Evolutionary conservation across 2,797 vertebrate genomes (phyloP).

Genomic region (Emydoidea blandingii): DNA sequence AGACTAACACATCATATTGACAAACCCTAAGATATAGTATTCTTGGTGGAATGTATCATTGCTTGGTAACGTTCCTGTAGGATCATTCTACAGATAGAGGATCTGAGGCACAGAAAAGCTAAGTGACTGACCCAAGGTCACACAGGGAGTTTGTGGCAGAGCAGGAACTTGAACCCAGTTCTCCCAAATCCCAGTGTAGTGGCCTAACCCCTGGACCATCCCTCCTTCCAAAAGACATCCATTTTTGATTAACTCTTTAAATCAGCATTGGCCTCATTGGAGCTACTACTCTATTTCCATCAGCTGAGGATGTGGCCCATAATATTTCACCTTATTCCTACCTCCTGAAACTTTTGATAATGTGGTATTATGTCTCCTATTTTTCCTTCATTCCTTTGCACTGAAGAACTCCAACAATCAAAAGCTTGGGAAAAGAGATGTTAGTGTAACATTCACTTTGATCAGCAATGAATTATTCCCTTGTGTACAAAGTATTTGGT

Average conservation of each 20-base stretch:
- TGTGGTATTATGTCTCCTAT: neutral
- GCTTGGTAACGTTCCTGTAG: neutral
- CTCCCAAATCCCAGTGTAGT: neutral
- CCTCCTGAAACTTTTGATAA: neutral
- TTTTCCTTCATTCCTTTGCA: neutral
- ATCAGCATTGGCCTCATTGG: neutral
- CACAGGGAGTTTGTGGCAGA: neutral
- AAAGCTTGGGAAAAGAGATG: constrained; percentile 43
- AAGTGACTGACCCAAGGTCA: neutral
- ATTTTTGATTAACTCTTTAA: neutral
- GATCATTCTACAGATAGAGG: neutral
- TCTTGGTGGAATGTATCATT: neutral
- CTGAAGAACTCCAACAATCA: neutral
- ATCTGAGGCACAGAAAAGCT: neutral
- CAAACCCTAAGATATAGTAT: neutral
- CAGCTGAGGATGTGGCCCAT: neutral
- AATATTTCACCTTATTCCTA: neutral
- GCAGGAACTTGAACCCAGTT: neutral
- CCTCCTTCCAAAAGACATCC: neutral
- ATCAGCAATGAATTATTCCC: constrained; percentile 70
- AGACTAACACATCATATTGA: neutral
- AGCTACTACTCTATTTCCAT: neutral
- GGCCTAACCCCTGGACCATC: neutral
- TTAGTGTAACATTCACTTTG: constrained; percentile 43
- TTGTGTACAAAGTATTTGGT: constrained; percentile 72